phyloP scores from a whole-genome alignment of 2,113 vertebrate genomes.

The Thamnophis sirtalis region DNA sequence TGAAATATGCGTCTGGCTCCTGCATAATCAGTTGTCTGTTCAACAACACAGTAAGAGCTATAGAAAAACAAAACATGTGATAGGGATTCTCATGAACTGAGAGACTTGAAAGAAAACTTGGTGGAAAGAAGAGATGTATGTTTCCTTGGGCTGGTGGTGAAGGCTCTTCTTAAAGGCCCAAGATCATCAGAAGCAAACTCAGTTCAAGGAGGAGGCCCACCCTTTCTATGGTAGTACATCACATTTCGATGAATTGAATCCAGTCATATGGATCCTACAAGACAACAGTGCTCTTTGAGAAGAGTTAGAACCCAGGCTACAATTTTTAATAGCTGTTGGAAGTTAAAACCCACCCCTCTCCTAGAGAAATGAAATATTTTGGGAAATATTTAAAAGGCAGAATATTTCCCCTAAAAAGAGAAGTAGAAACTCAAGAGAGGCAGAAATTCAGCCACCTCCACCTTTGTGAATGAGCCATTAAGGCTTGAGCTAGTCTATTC shows the following conservation, averaged over 20 bases:
- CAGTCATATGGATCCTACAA: neutral
- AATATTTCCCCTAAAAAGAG: no score
- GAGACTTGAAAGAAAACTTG: neutral
- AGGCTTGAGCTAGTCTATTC: no score
- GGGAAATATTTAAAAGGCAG: no score
- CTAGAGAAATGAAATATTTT: no score
- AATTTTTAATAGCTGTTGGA: neutral
- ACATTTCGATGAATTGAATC: neutral
- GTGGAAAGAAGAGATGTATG: neutral
- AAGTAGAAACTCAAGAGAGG: no score
- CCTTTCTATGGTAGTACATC: neutral
- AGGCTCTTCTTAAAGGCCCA: neutral
- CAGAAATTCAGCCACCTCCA: no score
- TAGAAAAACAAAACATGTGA: neutral
- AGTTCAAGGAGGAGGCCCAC: neutral
- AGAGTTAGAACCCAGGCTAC: neutral
- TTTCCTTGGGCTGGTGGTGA: neutral
- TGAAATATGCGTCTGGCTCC: neutral
- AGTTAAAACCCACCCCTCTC: no score
- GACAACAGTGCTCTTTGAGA: neutral
- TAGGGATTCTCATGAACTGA: neutral
- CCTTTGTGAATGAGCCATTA: no score
- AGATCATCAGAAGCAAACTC: neutral
- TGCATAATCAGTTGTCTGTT: neutral
- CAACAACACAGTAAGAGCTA: neutral